Conservation (phyloP, 2,797 vertebrate species). For the Macropus fuliginosus region DNA sequence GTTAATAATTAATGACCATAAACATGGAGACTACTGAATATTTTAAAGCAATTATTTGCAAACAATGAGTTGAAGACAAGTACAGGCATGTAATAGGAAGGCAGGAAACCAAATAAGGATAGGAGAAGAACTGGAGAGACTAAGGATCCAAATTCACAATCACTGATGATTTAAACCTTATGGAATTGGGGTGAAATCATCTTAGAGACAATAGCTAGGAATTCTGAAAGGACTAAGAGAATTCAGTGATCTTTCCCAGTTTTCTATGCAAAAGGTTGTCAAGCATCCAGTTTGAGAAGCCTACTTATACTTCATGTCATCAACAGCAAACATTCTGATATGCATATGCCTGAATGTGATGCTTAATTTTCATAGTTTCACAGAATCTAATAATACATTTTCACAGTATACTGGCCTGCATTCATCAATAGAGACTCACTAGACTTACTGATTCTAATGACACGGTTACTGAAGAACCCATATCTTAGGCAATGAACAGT, state of each 20-base stretch:
- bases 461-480: neutral
- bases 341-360: neutral
- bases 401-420: neutral
- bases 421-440: neutral
- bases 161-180: constrained; percentile 74
- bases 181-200: constrained; percentile 76
- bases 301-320: constrained; percentile 37
- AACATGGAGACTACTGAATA: constrained; percentile 22
- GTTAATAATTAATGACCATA: neutral
- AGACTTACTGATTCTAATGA: constrained; percentile 40
- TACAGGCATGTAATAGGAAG: constrained; percentile 65
- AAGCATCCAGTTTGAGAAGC: constrained; percentile 39
- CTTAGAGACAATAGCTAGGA: constrained; percentile 72
- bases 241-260: constrained; percentile 68
- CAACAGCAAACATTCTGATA: constrained; percentile 50
- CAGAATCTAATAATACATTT: constrained; percentile 38
- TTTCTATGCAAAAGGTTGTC: constrained; percentile 55
- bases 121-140: constrained; percentile 64
- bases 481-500: neutral
- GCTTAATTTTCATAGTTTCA: constrained; percentile 46
- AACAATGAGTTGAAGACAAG: constrained; percentile 71
- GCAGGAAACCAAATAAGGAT: constrained; percentile 70
- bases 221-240: constrained; percentile 69
- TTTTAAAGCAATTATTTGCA: constrained; percentile 13
- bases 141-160: constrained; percentile 73